These are phyloP conservation scores for Propithecus perrieri DNA, from an alignment of 2,797 vertebrate species.

Conservation along the genomic window DNA sequence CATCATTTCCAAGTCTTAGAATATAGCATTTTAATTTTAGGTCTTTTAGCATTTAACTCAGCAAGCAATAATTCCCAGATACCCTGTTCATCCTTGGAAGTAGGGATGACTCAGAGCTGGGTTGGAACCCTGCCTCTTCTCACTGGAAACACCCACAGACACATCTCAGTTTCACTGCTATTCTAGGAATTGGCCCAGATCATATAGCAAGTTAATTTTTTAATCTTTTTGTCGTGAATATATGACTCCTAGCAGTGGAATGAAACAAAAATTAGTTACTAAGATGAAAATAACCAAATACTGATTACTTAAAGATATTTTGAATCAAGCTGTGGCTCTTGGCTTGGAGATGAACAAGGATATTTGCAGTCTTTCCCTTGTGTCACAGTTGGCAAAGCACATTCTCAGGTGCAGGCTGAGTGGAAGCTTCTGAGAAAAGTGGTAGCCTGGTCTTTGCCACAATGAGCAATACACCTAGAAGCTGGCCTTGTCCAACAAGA, in stretches of 20 bases:
- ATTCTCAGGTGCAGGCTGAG: neutral
- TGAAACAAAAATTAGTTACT: neutral
- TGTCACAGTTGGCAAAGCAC: neutral
- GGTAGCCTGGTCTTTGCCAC: neutral
- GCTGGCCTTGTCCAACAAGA: neutral
- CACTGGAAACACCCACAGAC: neutral
- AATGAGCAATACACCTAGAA: neutral
- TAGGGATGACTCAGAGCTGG: neutral
- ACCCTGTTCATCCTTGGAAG: neutral
- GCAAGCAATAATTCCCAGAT: neutral
- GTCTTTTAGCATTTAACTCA: neutral
- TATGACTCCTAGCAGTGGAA: neutral
- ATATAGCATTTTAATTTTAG: neutral
- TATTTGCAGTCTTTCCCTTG: neutral
- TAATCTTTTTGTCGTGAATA: neutral
- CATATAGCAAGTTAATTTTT: neutral
- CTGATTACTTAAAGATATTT: conserved; percentile 1
- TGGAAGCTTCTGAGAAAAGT: neutral
- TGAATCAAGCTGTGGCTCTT: neutral
- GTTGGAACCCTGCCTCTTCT: neutral
- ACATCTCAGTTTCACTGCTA: neutral
- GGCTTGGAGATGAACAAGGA: neutral
- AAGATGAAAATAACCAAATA: conserved; percentile 21
- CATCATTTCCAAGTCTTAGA: neutral
- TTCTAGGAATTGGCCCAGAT: neutral